Conservation (phyloP, 64 coral and sea anemone species). For the Astreopora myriophthalma region DNA sequence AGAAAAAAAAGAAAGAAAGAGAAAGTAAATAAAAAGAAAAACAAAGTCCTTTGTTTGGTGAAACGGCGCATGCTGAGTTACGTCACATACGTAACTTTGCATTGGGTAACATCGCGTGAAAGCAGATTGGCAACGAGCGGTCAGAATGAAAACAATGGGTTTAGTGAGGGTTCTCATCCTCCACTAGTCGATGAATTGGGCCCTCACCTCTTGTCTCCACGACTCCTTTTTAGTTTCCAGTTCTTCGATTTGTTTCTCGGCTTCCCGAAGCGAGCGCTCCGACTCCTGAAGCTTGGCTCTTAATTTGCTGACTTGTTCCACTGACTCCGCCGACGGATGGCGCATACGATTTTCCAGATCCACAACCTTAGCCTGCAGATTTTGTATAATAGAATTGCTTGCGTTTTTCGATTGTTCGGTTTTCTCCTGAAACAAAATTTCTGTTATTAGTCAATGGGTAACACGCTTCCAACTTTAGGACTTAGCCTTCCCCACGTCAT, state of each 20-base stretch:
- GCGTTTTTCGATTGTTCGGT: conserved; percentile 52
- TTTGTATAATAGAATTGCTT: conserved; percentile 45
- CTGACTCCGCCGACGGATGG: conserved; percentile 29
- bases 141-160: too few species aligned
- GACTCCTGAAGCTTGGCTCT: conserved; percentile 46
- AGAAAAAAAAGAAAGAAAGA: too few species aligned
- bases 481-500: too few species aligned
- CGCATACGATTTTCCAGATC: conserved; percentile 61
- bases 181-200: background rate
- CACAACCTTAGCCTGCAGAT: conserved; percentile 64
- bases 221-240: conserved; percentile 66
- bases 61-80: too few species aligned
- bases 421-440: conserved; percentile 35
- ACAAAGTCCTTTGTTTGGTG: too few species aligned
- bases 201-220: conserved; percentile 61
- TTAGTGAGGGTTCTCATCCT: too few species aligned
- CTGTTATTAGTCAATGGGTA: background rate
- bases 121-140: too few species aligned
- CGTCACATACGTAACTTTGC: too few species aligned
- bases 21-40: too few species aligned
- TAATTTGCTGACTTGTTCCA: conserved; percentile 19
- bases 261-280: background rate
- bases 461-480: too few species aligned
- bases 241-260: conserved; percentile 30
- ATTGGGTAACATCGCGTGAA: too few species aligned